Base-by-base conservation (phyloP, 1,140 invertebrate species). In the Caenorhabditis inopinata region DNA sequence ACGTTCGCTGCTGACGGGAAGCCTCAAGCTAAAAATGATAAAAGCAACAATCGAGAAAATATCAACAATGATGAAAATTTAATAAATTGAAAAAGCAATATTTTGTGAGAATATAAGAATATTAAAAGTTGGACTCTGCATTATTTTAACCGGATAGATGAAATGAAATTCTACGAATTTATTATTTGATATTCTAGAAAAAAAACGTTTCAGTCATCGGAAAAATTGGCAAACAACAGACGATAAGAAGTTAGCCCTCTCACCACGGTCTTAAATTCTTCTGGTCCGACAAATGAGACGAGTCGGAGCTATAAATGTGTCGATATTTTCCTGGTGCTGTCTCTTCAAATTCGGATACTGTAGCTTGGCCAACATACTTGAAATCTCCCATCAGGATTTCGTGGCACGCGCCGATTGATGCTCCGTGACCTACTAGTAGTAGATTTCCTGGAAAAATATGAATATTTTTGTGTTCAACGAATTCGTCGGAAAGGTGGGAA, bases 311-410 rank as follows among this genome's bases (percentile, higher is more conserved):
- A 45, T 74, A 84, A 35, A 82, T 79, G 51, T 78, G 46, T 27
- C 73, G 18, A 74, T 85, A 87, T 45, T 86, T 82, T 7, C 62
- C 62, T 2, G 83, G 29, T 6, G 29, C 79, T 3, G 42, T 76
- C 58, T 88, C 83, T 14, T 75, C 78, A 48, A 88, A 88, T 38
- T 85, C 87, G 27, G 79, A 80, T 35, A 87, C 85, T 1, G 85
- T 86, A 21, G 85, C 85, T 74, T 86, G 85, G 12, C 86, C 87
- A 29, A 87, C 86, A 42, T 87, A 87, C 46, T 84, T 88, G 79
- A 86, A 87, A 62, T 84, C 81, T 23, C 58, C 48, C 35, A 45
- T 77, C 12, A 88, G 68, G 1, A 86, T 79, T 74, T 87, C 78
- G 58, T 88, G 85, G 35, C 88, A 78, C 23, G 85, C 87, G 0